Evolutionary conservation across 2,888 invertebrate genomes (phyloP).

Genomic region (Diachrysia chrysitis): DNA sequence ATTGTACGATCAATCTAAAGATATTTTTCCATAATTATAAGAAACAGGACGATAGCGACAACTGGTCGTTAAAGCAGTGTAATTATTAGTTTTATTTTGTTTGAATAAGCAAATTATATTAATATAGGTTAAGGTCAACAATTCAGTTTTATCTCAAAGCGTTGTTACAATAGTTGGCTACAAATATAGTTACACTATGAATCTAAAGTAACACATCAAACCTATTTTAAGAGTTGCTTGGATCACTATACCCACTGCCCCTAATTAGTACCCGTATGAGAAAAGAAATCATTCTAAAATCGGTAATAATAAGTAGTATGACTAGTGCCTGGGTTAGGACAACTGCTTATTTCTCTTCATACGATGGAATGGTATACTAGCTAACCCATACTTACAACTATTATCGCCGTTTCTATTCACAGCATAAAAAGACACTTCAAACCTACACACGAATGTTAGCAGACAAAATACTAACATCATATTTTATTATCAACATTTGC

Average conservation of each 20-base stretch:
- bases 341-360: too few species aligned
- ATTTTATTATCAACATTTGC: not conserved
- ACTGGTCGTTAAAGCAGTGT: slow-evolving; percentile 16
- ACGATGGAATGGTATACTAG: not conserved
- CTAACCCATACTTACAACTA: not conserved
- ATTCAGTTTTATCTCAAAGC: slow-evolving; percentile 34
- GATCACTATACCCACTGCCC: too few species aligned
- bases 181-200: not conserved
- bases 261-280: too few species aligned
- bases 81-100: slow-evolving; percentile 37
- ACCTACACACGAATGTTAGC: not conserved
- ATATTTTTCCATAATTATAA: slow-evolving; percentile 16
- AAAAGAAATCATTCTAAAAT: too few species aligned
- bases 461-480: not conserved
- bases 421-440: not conserved
- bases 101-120: slow-evolving; percentile 38
- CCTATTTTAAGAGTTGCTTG: too few species aligned
- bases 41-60: slow-evolving; percentile 14
- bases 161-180: not conserved
- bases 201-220: too few species aligned
- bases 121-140: slow-evolving; percentile 31
- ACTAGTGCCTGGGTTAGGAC: too few species aligned
- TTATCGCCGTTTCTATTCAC: not conserved
- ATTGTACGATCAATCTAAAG: not conserved
- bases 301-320: too few species aligned